A percentile compares a stretch with the other conserved stretches of the same genome.
Evolutionary conservation across 2,113 vertebrate species (phyloP).

Genomic region (Damaliscus lunatus): DNA sequence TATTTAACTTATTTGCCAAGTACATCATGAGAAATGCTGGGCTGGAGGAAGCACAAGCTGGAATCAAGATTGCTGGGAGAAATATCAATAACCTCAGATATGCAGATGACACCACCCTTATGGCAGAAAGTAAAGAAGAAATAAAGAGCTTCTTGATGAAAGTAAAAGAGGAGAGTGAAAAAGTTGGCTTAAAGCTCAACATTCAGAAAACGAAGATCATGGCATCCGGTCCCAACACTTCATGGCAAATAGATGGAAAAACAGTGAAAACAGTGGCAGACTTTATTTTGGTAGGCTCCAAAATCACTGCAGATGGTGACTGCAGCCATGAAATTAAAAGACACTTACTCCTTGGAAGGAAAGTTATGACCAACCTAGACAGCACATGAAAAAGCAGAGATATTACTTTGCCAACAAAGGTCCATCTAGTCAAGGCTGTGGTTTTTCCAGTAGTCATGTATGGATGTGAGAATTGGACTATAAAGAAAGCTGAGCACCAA

Average conservation of each 20-base stretch:
- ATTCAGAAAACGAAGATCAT: neutral
- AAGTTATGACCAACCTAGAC: neutral
- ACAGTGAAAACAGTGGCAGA: neutral
- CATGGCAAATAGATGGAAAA: neutral
- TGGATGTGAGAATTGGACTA: neutral
- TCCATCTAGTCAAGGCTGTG: rapidly evolving
- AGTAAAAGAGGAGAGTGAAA: neutral
- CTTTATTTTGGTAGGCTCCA: neutral
- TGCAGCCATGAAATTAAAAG: neutral
- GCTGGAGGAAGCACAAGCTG: neutral
- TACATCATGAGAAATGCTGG: neutral
- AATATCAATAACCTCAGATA: neutral
- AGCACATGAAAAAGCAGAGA: neutral
- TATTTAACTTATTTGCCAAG: neutral
- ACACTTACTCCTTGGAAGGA: neutral
- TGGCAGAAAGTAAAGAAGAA: neutral
- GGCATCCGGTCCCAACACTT: neutral
- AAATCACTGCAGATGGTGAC: neutral
- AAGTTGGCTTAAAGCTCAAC: neutral
- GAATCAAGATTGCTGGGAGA: neutral
- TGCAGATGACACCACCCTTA: neutral
- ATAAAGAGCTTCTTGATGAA: neutral
- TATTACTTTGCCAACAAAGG: neutral
- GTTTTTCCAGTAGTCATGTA: neutral
- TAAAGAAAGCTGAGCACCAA: neutral